Base-by-base conservation (phyloP, 2,888 invertebrate species). In the Zygaena filipendulae region DNA sequence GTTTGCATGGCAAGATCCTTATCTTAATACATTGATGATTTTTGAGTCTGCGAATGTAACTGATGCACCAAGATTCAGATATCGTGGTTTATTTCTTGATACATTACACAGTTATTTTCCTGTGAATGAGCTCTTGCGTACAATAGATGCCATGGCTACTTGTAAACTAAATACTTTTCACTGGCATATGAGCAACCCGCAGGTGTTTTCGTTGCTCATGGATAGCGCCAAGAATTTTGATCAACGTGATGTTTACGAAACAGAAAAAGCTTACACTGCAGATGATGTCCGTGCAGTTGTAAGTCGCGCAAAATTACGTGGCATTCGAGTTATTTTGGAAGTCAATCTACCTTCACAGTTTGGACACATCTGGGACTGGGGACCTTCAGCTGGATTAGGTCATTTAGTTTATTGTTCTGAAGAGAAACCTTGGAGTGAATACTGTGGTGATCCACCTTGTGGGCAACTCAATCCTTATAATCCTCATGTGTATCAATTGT, bases 141-240 rank as follows among this genome's bases (percentile, higher is more conserved):
- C 89, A 10, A 68, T 96, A 48, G 87, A 91, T 30, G 94, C 88
- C 3, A 95, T 96, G 95, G 87, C 90, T 0, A 85, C 90, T 35
- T 86, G 87, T 37, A 96, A 96, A 69, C 68, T 96, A 27, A 96
- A 96, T 63, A 91, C 92, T 1, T 89, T 96, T 52, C 96, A 96
- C 57, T 95, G 95, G 95, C 91, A 91, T 47, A 81, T 90, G 12
- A 87, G 87, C 2, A 95, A 96, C 59, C 90, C 93, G 3, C 93
- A 95, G 59, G 91, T 93, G 35, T 95, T 95, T 71, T 94, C 96
- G 0, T 87, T 92, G 52, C 84, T 88, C 36, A 85, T 91, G 30
- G 84, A 87, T 10, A 80, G 83, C 36, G 84, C 87, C 35, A 91
- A 92, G 0, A 84, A 91, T 52, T 67, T 93, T 53, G 85, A 89